Evolutionary conservation across 2,888 invertebrate species (phyloP), one percentile per base, ranked within the genome.

Genomic region (Tinea trinotella): DNA sequence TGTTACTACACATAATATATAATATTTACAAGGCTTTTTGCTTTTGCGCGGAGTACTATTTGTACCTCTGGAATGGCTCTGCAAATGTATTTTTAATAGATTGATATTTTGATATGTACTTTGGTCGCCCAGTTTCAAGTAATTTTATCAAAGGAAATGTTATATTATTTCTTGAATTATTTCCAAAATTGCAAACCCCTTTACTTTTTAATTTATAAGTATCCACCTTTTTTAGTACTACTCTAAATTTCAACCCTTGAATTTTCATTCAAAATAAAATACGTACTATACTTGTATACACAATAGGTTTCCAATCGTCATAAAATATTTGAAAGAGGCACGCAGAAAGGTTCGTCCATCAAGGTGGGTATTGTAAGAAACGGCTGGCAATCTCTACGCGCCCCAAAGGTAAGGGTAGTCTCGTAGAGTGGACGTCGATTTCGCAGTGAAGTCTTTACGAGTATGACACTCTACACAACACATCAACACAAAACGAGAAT

Each of bases 381-480:
- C 18, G 50, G 18, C 24, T 4, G 24, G 50, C 50, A 50, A 50
- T 50, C 50, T 24, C 50, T 10, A 50, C 24, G 50, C n/a, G 24
- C 50, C 50, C 50, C 24, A 24, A 48, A 50, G 50, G 50, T 50
- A 50, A 50, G 50, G 50, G 50, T 50, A n/a, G 50, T 50, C 22
- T 50, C 19, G 46, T 19, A 50, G 50, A 70, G 69, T 71, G 70
- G 68, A 67, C 74, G 71, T 48, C 19, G 19, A 73, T 80, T 78
- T 81, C 78, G 79, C 76, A 74, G 71, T 70, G 72, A 68, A 72
- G 70, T 65, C 74, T 82, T 82, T 80, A 82, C 78, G 82, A 80
- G 70, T 68, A 70, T 69, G 68, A 74, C 76, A 74, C 74, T 24
- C 71, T 76, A 73, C 69, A 74, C 71, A 68, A 69, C 76, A 80